Percentiles rank a stretch among this genome's conserved stretches.
Conservation (phyloP, 2,113 vertebrate species). For the Morone saxatilis region DNA sequence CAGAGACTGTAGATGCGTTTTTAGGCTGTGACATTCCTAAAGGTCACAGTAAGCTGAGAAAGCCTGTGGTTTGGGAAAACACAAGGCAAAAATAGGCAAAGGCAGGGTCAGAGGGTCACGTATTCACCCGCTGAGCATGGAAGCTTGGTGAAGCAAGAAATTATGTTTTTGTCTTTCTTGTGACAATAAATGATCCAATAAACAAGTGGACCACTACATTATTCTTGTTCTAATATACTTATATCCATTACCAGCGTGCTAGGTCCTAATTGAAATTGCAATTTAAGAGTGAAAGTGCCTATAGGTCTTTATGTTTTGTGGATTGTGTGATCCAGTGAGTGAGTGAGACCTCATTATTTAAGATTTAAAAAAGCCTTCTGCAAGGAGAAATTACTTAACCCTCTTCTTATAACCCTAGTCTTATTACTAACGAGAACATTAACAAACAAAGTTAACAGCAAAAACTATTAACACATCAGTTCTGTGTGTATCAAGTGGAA, state of each 20-base stretch:
- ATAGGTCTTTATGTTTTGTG: neutral
- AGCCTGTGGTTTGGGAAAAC: slow-evolving; percentile 44
- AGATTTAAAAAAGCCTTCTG: neutral
- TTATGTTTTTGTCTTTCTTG: neutral
- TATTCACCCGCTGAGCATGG: neutral
- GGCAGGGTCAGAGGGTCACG: neutral
- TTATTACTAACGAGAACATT: neutral
- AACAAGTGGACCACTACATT: neutral
- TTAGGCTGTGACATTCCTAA: slow-evolving; percentile 14
- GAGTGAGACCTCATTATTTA: neutral
- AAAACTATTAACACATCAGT: neutral
- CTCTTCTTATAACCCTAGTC: neutral
- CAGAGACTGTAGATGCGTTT: slow-evolving; percentile 26
- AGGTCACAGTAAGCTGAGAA: slow-evolving; percentile 45
- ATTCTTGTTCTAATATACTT: no score
- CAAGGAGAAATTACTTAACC: neutral
- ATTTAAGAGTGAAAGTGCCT: neutral
- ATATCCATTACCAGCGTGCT: neutral
- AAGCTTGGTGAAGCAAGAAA: neutral
- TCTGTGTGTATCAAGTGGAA: neutral
- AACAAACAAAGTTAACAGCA: neutral
- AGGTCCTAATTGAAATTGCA: neutral
- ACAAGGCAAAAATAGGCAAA: slow-evolving; percentile 28
- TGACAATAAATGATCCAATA: neutral
- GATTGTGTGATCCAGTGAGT: neutral